These are phyloP conservation scores for Pogona vitticeps DNA, from an alignment of 2,113 vertebrate genomes.

Conservation along the genomic window DNA sequence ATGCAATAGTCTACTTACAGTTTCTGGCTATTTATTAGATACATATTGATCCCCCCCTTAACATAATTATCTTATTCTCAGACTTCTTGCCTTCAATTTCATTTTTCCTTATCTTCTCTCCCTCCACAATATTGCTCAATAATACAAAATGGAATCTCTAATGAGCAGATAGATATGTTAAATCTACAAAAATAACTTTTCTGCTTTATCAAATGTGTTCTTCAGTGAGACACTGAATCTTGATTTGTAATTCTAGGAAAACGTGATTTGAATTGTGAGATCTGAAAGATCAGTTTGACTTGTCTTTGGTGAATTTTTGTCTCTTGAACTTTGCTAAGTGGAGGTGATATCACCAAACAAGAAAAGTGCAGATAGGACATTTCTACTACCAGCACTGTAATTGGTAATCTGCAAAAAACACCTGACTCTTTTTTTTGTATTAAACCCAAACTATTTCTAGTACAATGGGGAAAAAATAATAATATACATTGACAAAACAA, in stretches of 20 bases:
- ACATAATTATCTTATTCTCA: conserved; percentile 53
- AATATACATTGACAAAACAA: not conserved
- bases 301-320: not conserved
- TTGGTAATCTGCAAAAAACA: conserved; percentile 4
- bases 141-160: conserved; percentile 22
- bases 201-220: conserved; percentile 17
- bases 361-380: not conserved
- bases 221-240: not conserved
- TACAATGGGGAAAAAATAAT: not conserved
- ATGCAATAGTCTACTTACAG: conserved; percentile 21
- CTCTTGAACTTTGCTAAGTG: not conserved
- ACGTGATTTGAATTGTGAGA: not conserved
- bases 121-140: conserved; percentile 30
- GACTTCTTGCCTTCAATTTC: conserved; percentile 12
- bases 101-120: not conserved
- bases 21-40: conserved; percentile 50
- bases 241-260: not conserved
- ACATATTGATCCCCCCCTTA: conserved; percentile 18
- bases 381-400: not conserved
- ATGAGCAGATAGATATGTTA: conserved; percentile 4
- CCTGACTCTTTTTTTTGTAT: not conserved
- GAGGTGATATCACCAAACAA: not conserved
- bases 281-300: not conserved
- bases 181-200: conserved; percentile 4
- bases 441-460: not conserved